phyloP scores from a whole-genome alignment of 2,797 vertebrate species.

The Oreonectes daqikongensis region DNA sequence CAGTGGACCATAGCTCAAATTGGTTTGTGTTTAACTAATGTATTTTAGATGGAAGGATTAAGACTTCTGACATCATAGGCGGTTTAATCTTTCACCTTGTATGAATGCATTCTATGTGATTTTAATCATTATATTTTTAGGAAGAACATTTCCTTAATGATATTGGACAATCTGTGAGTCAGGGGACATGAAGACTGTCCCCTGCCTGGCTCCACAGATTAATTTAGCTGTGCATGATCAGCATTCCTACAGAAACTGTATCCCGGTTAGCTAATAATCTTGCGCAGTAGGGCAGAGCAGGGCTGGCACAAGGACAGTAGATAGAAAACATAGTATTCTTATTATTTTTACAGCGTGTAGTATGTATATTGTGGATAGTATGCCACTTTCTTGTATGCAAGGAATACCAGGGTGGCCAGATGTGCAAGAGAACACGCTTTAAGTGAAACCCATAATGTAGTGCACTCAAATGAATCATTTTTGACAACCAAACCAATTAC shows the following conservation, averaged over 20 bases:
- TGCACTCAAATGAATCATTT: background rate
- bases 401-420: background rate
- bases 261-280: constrained; percentile 14
- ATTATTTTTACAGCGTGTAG: background rate
- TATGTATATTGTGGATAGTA: background rate
- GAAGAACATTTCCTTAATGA: background rate
- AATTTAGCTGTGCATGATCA: constrained; percentile 41
- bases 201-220: constrained; percentile 14
- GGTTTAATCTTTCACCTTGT: constrained; percentile 4
- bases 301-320: background rate
- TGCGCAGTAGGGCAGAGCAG: constrained; percentile 1
- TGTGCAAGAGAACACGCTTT: background rate
- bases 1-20: background rate
- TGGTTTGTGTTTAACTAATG: constrained; percentile 3
- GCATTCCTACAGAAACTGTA: constrained; percentile 24
- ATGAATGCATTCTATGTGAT: background rate
- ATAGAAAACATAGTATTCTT: background rate
- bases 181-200: background rate
- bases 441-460: background rate
- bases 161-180: background rate
- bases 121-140: too few species aligned
- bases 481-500: too few species aligned
- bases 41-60: background rate
- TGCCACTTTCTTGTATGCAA: background rate
- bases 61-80: background rate